These are phyloP conservation scores for Ophiothrix spiculata DNA, from an alignment of 35 echinoderm and acorn worm genomes.

Conservation along the genomic window DNA sequence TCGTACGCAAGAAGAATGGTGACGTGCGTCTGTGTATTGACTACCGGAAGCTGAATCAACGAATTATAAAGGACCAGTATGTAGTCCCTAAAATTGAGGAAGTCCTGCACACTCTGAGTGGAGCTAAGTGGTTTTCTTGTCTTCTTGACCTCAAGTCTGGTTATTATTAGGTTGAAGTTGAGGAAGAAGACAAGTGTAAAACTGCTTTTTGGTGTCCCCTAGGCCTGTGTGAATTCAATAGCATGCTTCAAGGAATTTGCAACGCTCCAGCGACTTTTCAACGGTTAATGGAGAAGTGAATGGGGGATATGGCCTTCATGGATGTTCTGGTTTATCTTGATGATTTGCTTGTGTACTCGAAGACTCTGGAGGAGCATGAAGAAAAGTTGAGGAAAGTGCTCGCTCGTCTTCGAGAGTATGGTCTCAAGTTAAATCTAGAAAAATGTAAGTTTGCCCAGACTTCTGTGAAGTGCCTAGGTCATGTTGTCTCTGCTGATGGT, in stretches of 20 bases:
- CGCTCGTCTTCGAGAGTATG: constrained; percentile 20
- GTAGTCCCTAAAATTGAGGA: constrained; percentile 26
- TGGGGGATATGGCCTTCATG: constrained; percentile 39
- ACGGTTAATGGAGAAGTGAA: constrained; percentile 55
- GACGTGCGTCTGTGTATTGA: constrained; percentile 36
- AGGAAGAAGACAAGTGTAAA: constrained; percentile 51
- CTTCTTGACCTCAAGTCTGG: constrained; percentile 47
- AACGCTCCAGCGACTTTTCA: constrained; percentile 75
- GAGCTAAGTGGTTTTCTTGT: not conserved
- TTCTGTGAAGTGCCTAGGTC: constrained; percentile 68
- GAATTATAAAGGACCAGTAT: constrained; percentile 15
- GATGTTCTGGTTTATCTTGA: constrained; percentile 64
- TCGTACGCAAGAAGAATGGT: constrained; percentile 50
- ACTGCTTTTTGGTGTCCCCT: constrained; percentile 70
- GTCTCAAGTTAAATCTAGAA: constrained; percentile 43
- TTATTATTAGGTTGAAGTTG: constrained; percentile 70
- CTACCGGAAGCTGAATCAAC: constrained; percentile 25
- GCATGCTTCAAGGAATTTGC: constrained; percentile 65
- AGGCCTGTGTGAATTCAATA: constrained; percentile 50
- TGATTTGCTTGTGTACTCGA: constrained; percentile 49
- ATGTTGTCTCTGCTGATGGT: constrained; percentile 57
- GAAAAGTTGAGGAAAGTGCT: constrained; percentile 34
- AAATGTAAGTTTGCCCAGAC: constrained; percentile 53
- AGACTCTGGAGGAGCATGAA: constrained; percentile 53
- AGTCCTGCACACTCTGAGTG: not conserved